These are phyloP conservation scores for Diaprepes abbreviatus DNA, from an alignment of 2,888 invertebrate genomes.

Conservation along the genomic window DNA sequence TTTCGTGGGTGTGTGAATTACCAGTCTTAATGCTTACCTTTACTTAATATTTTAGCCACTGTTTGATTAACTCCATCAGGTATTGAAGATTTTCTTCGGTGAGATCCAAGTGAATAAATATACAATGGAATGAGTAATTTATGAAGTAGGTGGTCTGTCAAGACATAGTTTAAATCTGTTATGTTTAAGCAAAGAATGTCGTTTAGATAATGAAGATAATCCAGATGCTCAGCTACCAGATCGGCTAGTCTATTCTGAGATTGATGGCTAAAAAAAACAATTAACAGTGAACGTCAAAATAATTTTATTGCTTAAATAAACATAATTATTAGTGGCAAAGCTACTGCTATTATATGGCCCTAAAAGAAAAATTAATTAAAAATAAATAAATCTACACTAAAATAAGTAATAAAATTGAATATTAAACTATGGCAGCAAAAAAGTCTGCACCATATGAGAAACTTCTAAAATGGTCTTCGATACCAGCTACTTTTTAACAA, in stretches of 20 bases:
- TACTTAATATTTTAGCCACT: slow-evolving; percentile 58
- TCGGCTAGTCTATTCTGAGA: slow-evolving; percentile 92
- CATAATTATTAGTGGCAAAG: too few relatives aligned
- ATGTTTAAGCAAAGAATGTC: slow-evolving; percentile 95
- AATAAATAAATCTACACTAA: too few relatives aligned
- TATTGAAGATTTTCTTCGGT: slow-evolving; percentile 68
- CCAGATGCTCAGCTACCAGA: slow-evolving; percentile 96
- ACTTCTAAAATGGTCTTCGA: too few relatives aligned
- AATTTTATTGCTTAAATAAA: too few relatives aligned
- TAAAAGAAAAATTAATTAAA: too few relatives aligned
- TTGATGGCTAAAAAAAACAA: slow-evolving; percentile 80
- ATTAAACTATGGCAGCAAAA: too few relatives aligned
- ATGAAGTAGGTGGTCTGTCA: slow-evolving; percentile 94
- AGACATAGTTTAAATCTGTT: slow-evolving; percentile 91
- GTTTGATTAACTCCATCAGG: slow-evolving; percentile 75
- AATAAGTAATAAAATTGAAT: too few relatives aligned
- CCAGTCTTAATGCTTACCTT: slow-evolving; percentile 34
- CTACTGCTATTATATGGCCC: too few relatives aligned
- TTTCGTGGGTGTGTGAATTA: too few relatives aligned
- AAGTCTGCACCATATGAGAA: too few relatives aligned
- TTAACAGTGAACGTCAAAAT: too few relatives aligned
- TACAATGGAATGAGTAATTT: slow-evolving; percentile 94
- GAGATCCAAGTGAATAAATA: slow-evolving; percentile 84
- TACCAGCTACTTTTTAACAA: too few relatives aligned
- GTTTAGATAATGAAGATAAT: slow-evolving; percentile 97